These are phyloP conservation scores for Agapornis canus DNA, from an alignment of 2,797 vertebrate species.

Conservation along the genomic window DNA sequence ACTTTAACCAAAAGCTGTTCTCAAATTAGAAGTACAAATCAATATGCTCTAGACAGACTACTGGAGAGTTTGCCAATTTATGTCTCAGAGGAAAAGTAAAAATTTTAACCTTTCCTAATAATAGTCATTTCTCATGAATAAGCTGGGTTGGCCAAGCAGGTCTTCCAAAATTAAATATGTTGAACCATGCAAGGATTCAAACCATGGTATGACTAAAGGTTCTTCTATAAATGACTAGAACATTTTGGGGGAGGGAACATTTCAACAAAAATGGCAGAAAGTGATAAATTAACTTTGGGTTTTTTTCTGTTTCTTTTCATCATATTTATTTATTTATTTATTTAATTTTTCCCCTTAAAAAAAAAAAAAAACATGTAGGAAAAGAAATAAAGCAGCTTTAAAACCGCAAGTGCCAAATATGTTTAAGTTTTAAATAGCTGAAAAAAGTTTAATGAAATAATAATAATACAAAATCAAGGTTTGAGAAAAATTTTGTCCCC, in stretches of 20 bases:
- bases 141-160: neutral
- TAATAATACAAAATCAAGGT: neutral
- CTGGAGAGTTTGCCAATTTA: neutral
- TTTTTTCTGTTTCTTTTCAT: neutral
- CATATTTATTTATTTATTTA: neutral
- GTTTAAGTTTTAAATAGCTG: neutral
- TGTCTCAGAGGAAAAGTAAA: neutral
- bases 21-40: neutral
- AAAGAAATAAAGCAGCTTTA: neutral
- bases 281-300: accelerated
- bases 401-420: neutral
- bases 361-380: neutral
- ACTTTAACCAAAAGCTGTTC: neutral
- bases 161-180: neutral
- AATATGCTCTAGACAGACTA: neutral
- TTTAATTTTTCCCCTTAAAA: neutral
- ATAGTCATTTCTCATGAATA: neutral
- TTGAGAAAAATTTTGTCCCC: neutral
- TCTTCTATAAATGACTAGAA: neutral
- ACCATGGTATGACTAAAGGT: neutral
- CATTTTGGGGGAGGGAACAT: neutral
- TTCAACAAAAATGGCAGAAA: neutral
- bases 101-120: neutral
- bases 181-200: neutral
- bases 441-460: neutral